phyloP scores from a whole-genome alignment of 1,140 invertebrate genomes.

The Brachionus koreanus region DNA sequence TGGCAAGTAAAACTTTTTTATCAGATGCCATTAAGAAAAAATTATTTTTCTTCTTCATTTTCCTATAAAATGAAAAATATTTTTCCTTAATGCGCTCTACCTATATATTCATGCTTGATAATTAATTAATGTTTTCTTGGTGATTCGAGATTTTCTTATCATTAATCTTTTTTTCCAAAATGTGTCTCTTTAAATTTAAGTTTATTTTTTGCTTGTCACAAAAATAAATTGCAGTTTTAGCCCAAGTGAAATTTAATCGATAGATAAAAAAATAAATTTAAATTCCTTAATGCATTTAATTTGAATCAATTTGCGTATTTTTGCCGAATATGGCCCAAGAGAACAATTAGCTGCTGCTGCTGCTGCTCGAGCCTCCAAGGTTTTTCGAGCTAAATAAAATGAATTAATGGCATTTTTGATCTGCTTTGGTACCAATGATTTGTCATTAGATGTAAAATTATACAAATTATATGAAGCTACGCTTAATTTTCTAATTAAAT shows the following conservation, averaged over 20 bases:
- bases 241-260: background rate
- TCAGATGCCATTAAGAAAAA: background rate
- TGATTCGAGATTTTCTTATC: conserved; percentile 1
- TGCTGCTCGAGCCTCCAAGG: background rate
- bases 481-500: too few species aligned
- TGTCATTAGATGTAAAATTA: background rate
- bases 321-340: background rate
- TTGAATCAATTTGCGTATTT: conserved; percentile 2
- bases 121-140: conserved; percentile 4
- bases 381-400: background rate
- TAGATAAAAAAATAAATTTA: background rate
- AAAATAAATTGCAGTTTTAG: conserved; percentile 1
- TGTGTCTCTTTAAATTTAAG: too few species aligned
- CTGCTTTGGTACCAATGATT: background rate
- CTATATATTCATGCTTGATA: background rate
- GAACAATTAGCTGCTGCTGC: background rate
- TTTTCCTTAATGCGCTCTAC: background rate
- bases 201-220: conserved; percentile 9
- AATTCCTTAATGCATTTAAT: background rate
- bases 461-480: too few species aligned
- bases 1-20: background rate
- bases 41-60: background rate
- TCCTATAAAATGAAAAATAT: background rate
- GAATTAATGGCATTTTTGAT: background rate
- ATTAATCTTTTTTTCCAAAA: background rate